Base-by-base conservation (phyloP, 2,888 invertebrate genomes). In the Lordiphosa fenestrarum region DNA sequence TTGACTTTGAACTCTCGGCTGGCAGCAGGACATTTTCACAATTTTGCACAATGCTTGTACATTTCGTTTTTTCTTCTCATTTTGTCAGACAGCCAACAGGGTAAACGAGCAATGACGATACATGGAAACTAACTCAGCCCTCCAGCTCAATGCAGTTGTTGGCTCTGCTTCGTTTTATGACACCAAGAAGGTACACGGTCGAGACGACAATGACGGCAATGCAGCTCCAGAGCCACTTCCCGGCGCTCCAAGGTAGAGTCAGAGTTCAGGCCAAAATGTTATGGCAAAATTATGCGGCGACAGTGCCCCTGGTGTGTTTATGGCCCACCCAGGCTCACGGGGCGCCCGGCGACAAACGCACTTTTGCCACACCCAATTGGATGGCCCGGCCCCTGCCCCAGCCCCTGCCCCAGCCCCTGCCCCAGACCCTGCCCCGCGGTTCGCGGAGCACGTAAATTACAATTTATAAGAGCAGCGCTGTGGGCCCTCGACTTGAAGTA, bases 251-350 rank as follows among this genome's bases (percentile, higher is more conserved):
- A 66, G 66, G 66, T 66, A 47, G 47, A 35, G 33, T 9, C 47
- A 12, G 25, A 51, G 65, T 48, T 53, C 66, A 72, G 70, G 65
- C 76, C 69, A 72, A 83, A 77, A 77, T 80, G 76, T 81, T 69
- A 84, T 84, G 66, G 82, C 71, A 63, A 67, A 77, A 81, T 81
- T 80, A 84, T 80, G 81, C 77, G 77, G 59, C 80, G 66, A 56
- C 66, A 69, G 60, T 53, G 70, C 76, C 78, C 86, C 84, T 78
- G 84, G 70, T 81, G 84, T 74, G 84, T 78, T 84, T 85, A 85
- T 83, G 68, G 67, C 71, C 71, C 69, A 63, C 62, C 47, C 51
- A 33, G 33, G 25, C 70, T 40, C 47, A 66, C 70, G 78, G 64
- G 48, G 78, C 61, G 67, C 66, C 75, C 73, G 73, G 75, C 74